A percentile compares a stretch with the other conserved stretches of the same genome.
phyloP scores from a whole-genome alignment of 1,140 invertebrate species.

The Euschistus heros region DNA sequence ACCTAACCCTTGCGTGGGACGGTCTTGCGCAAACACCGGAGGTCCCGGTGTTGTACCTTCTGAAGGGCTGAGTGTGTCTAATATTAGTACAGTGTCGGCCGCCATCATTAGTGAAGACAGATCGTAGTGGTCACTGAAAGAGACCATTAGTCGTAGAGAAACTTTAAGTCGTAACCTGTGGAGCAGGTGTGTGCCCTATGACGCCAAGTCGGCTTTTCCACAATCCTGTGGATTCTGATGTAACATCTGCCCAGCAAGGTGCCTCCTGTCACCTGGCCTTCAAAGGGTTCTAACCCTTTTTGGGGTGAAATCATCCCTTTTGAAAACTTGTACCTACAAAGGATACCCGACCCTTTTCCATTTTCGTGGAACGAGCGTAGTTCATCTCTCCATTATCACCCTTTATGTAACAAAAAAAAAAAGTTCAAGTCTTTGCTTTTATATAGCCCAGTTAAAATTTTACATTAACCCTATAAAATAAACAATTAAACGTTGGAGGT shows the following conservation, averaged over 20 bases:
- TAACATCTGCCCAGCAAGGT: constrained; percentile 13
- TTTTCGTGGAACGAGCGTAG: too few relatives aligned
- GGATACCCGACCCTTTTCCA: too few relatives aligned
- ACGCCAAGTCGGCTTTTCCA: constrained; percentile 5
- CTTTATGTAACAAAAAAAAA: too few relatives aligned
- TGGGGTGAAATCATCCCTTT: constrained; percentile 14
- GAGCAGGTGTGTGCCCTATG: not conserved
- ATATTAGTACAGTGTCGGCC: too few relatives aligned
- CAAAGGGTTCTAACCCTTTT: constrained; percentile 19
- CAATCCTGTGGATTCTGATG: not conserved
- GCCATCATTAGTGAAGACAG: too few relatives aligned
- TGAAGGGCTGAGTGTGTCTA: not conserved
- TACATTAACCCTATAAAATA: too few relatives aligned
- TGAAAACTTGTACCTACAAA: too few relatives aligned
- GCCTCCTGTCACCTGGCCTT: not conserved
- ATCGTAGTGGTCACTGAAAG: too few relatives aligned
- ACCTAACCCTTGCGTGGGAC: constrained; percentile 14
- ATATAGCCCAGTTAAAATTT: too few relatives aligned
- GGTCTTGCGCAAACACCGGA: constrained; percentile 7
- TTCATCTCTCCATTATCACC: too few relatives aligned
- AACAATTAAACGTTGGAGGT: not conserved
- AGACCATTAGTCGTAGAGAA: too few relatives aligned
- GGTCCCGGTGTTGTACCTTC: not conserved
- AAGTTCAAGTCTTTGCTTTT: too few relatives aligned
- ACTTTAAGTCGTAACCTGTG: not conserved